Base-by-base conservation (phyloP, 2,797 vertebrate genomes). In the Microchirus variegatus region DNA sequence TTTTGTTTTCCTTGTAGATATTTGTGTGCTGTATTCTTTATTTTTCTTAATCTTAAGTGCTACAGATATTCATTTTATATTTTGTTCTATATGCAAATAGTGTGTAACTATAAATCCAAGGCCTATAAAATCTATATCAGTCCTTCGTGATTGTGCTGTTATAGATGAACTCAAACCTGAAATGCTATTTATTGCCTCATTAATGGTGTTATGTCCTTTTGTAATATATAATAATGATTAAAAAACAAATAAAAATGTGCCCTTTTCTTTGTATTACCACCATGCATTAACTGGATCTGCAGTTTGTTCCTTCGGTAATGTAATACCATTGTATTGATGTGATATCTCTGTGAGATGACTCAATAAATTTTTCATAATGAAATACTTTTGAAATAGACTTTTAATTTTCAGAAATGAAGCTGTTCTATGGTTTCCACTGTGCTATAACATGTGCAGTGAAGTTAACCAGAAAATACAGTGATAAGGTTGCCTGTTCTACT, bases 321-420 rank as follows among this genome's bases (percentile, higher is more conserved):
- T 84, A 90, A 92, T 93, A 92, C 86, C 73, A 63, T 90, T 91
- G 90, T 91, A 92, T 91, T 93, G 80, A 70, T 56, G 70, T 63
- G 15, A 58, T 54, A 89, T 93, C 91, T 93, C 92, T 88, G 83
- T 91, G 91, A 94, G 91, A 94, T 91, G 73, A 63, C 35, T 53
- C 26, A 92, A 91, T 91, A 91, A 89, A 88, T 63, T 50, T 79
- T 93, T 92, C 91, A 93, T 62, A 87, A 92, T 93, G 92, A 92
- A 94, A 90, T 56, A 56, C 43, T 70, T 72, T 42, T 5, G 41
- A 42, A 42, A 31, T 31, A 31, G 31, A 31, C 3, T 31, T 6
- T 31, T 31, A 31, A 31, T 31, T 3, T 5, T 31, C 7, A 31
- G 31, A 31, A 31, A 31, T 31, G 31, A 31, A 31, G 1, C 31